These are phyloP conservation scores for Portunus trituberculatus DNA, from an alignment of 1,140 invertebrate species.

Conservation along the genomic window DNA sequence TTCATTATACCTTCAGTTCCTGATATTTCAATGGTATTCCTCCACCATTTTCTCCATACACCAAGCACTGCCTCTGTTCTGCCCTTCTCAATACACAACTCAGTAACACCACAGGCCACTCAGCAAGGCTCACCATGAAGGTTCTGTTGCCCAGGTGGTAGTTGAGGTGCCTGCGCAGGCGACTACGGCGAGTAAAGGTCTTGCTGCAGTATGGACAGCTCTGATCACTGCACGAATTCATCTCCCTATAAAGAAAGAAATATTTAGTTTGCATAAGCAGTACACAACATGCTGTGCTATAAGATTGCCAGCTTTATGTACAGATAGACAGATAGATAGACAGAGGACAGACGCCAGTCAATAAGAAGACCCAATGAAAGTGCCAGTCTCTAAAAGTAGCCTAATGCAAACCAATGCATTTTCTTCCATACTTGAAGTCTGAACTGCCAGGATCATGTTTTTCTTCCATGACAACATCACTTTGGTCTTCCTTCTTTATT, in stretches of 20 bases:
- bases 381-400: too few species aligned
- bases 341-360: too few species aligned
- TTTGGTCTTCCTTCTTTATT: not conserved
- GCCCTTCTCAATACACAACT: not conserved
- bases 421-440: conserved; percentile 27
- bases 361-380: not conserved
- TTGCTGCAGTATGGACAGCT: conserved; percentile 66
- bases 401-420: not conserved
- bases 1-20: too few species aligned
- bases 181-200: conserved; percentile 57
- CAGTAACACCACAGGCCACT: not conserved
- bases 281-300: not conserved
- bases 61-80: not conserved
- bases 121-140: conserved; percentile 48
- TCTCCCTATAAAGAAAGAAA: not conserved
- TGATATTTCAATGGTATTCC: too few species aligned
- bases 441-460: not conserved
- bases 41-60: too few species aligned
- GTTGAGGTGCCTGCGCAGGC: conserved; percentile 63
- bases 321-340: too few species aligned
- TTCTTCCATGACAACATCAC: not conserved
- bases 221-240: not conserved
- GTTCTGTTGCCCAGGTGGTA: conserved; percentile 60
- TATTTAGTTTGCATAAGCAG: not conserved
- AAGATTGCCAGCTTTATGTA: too few species aligned